phyloP scores from a whole-genome alignment of 2,113 vertebrate genomes.

The Choloepus hoffmanni region DNA sequence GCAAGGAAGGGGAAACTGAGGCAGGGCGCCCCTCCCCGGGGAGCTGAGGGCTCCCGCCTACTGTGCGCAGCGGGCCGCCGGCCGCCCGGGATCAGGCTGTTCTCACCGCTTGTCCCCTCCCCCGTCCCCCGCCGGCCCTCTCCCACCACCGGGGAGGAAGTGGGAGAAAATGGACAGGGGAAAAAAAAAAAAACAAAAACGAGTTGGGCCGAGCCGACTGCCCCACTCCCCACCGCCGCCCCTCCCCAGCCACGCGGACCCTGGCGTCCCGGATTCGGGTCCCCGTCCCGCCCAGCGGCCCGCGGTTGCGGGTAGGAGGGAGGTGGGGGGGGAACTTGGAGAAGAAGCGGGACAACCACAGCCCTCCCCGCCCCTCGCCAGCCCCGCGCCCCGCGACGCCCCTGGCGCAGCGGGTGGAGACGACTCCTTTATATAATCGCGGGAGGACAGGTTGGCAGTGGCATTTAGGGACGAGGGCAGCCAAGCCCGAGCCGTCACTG shows the following conservation, averaged over 20 bases:
- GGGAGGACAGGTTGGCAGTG: slow-evolving; percentile 70
- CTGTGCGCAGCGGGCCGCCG: slow-evolving; percentile 20
- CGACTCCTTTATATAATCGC: slow-evolving; percentile 80
- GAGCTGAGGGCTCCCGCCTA: neutral
- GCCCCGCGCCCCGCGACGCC: slow-evolving; percentile 75
- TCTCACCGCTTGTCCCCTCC: slow-evolving; percentile 53
- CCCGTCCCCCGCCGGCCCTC: slow-evolving; percentile 65
- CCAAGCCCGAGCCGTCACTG: neutral
- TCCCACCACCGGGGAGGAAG: slow-evolving; percentile 79
- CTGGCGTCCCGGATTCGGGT: neutral
- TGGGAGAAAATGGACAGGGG: slow-evolving; percentile 69
- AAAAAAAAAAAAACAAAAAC: neutral
- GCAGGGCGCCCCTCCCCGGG: neutral
- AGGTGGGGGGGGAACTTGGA: slow-evolving; percentile 62
- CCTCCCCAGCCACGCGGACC: slow-evolving; percentile 14
- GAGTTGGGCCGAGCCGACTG: slow-evolving; percentile 35
- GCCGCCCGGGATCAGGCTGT: slow-evolving; percentile 40
- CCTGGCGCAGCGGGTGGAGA: slow-evolving; percentile 77
- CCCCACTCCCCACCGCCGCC: slow-evolving; percentile 57
- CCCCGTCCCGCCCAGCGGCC: slow-evolving; percentile 46
- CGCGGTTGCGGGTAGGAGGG: neutral
- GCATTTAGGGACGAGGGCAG: slow-evolving; percentile 21
- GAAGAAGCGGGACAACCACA: slow-evolving; percentile 71
- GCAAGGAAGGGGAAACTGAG: slow-evolving; percentile 66
- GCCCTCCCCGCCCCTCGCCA: slow-evolving; percentile 69